Base-by-base conservation (phyloP, 2,113 vertebrate genomes). In the Psittacula cyanocephala region DNA sequence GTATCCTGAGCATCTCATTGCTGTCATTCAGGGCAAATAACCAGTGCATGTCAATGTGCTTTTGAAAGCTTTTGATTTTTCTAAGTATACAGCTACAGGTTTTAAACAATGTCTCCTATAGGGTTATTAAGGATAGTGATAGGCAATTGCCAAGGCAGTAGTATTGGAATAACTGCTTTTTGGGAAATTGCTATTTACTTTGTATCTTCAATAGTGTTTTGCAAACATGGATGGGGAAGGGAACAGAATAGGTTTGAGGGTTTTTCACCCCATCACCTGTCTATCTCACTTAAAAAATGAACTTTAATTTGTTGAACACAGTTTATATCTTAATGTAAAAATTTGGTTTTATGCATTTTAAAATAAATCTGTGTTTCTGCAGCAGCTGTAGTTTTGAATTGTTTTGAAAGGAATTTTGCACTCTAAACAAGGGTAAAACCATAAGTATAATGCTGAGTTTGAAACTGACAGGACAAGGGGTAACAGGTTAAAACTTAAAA, bases 41-140 rank as follows among this genome's bases (percentile, higher is more conserved):
- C 8, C 17, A 31, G 29, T 47, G 23, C 7, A 2, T 62, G 57
- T 62, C 84, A 93, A 91, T 11, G 8, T 18, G 27, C 49, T 90
- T 64, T 82, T 76, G 50, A 94, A 93, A 92, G 80, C 77, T 89
- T 91, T 88, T 86, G 37, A 75, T 64, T 88, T 92, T 81, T 72
- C 18, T 79, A 43, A 88, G 62, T 87, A 49, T 47, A 50, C 18
- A 91, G 49, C 39, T 59, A 52, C n/a, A 75, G 43, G 52, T 88
- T 89, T 95, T 94, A 60, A 91, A 86, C 46, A 88, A 15, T 31
- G 24, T 63, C 29, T 96, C 62, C 57, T 57, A 17, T 23, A 57
- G 64, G 16, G 8, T 86, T 91, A 50, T 63, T 74, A 43, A 68
- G 63, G 77, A 33, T 55, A 75, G 55, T 60, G 65, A 65, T 52